Evolutionary conservation across 2,113 vertebrate genomes (phyloP), one percentile per base, ranked within the genome.

Genomic region (Naja naja): DNA sequence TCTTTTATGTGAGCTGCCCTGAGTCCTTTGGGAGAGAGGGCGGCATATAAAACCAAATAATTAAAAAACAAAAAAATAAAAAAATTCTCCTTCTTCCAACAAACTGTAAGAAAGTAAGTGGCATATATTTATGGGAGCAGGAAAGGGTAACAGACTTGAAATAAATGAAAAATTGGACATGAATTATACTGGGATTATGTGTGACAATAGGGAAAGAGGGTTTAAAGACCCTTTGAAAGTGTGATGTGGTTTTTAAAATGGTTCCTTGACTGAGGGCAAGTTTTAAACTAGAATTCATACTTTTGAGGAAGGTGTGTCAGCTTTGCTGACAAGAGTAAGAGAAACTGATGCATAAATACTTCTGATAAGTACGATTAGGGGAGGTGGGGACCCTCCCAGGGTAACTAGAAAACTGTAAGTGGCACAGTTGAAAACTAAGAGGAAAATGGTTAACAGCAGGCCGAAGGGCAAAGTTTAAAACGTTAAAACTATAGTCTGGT

Each of bases 381-480:
- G 93, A 54, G 10, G 18, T 12, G 3, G 93, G 55, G 58, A 91
- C 22, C 56, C 56, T 45, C 92, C 87, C 90, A 55, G 92, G 95
- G 88, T 91, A 91, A 93, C 88, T 81, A 69, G 92, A 92, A 95
- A 96, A 94, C 92, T 96, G 95, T 95, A 94, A 97, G 97, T 96
- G 95, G 96, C 95, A 97, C 49, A 95, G 94, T 97, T 96, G 96
- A 94, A 97, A 97, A 95, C 92, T 94, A 96, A 92, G 95, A 95
- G 95, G 93, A 95, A 96, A 97, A 96, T 94, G 90, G 94, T 96
- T 96, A 96, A 96, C 96, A 97, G 97, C 95, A 96, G 96, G 94
- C 95, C 96, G 96, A 97, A 97, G 96, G 96, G 95, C 95, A 96
- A 97, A 97, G 95, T 96, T 95, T 96, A 96, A 97, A 96, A 96